phyloP scores from a whole-genome alignment of 2,113 vertebrate genomes.

The Triplophysa dalaica region DNA sequence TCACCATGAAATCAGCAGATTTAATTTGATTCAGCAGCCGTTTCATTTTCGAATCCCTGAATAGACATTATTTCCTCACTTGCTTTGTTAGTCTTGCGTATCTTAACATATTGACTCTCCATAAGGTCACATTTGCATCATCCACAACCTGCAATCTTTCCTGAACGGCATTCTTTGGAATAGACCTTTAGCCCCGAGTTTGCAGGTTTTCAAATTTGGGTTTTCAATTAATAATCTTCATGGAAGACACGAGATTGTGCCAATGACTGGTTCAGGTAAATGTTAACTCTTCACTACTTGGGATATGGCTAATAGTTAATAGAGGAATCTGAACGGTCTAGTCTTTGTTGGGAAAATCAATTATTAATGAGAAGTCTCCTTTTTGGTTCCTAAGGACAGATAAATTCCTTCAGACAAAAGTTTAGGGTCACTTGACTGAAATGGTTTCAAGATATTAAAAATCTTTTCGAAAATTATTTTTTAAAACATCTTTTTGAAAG shows the following conservation, averaged over 20 bases:
- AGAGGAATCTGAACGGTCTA: neutral
- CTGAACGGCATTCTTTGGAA: neutral
- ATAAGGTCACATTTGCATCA: conserved; percentile 37
- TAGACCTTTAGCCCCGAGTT: neutral
- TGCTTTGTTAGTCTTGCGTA: conserved; percentile 1
- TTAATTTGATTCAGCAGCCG: conserved; percentile 32
- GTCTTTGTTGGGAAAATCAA: conserved; percentile 7
- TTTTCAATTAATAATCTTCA: conserved; percentile 21
- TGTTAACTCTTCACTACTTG: neutral
- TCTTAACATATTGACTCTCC: conserved; percentile 10
- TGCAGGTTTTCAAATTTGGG: neutral
- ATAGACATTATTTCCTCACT: conserved; percentile 39
- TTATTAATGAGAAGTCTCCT: neutral
- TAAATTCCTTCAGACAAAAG: neutral
- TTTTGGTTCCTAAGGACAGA: neutral
- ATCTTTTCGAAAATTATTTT: too few relatives aligned
- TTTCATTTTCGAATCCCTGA: conserved; percentile 28
- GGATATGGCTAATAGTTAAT: conserved; percentile 1
- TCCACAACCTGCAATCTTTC: neutral
- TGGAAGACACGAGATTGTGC: neutral
- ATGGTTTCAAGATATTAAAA: too few relatives aligned
- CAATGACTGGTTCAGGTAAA: neutral
- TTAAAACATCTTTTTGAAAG: too few relatives aligned
- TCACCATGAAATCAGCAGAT: conserved; percentile 38
- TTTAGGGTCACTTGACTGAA: too few relatives aligned